phyloP scores from a whole-genome alignment of 2,797 vertebrate genomes.

The Columba guinea region DNA sequence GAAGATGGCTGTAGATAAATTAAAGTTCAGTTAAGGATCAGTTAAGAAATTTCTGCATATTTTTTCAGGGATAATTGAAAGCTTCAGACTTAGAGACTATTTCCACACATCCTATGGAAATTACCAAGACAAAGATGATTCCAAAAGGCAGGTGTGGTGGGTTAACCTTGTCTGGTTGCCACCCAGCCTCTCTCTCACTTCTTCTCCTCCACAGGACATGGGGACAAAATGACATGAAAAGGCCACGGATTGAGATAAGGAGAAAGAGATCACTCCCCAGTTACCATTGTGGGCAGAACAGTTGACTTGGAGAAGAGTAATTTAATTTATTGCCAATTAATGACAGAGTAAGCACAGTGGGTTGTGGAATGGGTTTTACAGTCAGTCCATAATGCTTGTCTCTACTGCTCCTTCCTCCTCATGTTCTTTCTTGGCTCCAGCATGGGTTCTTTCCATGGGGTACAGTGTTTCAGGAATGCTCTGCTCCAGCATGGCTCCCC shows the following conservation, averaged over 20 bases:
- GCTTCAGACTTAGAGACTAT: background rate
- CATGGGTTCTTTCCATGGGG: rapidly evolving
- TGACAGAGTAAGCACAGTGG: background rate
- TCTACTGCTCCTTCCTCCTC: background rate
- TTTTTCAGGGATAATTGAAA: background rate
- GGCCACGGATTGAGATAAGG: background rate
- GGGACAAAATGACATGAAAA: background rate
- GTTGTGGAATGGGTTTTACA: rapidly evolving
- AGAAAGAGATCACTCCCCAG: background rate
- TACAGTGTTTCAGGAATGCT: background rate
- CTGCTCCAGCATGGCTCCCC: rapidly evolving
- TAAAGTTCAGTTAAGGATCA: background rate
- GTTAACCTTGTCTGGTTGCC: background rate
- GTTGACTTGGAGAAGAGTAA: background rate
- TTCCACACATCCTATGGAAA: background rate
- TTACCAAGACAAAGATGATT: background rate
- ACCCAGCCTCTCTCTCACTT: background rate
- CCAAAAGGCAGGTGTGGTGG: background rate
- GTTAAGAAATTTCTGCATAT: background rate
- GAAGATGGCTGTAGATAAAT: background rate
- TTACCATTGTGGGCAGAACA: background rate
- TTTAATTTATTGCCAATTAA: background rate
- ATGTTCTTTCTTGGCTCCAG: background rate
- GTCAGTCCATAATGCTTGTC: background rate
- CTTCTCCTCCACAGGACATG: background rate